phyloP scores from a whole-genome alignment of 2,113 vertebrate species.

The Camelus bactrianus region DNA sequence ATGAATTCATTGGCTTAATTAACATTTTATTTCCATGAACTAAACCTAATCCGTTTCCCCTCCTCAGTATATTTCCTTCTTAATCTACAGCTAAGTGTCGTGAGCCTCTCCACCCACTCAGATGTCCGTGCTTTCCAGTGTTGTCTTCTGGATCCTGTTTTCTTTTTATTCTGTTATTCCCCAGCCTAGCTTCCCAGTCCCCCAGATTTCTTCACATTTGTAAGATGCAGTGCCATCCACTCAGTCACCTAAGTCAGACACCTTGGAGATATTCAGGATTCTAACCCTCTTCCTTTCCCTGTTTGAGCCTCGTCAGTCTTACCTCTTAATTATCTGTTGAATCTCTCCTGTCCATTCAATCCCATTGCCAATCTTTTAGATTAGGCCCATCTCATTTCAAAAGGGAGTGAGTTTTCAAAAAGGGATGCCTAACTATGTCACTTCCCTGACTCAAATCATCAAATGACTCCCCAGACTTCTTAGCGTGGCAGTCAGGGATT shows the following conservation, averaged over 20 bases:
- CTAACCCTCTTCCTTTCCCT: not conserved
- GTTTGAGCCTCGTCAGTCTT: not conserved
- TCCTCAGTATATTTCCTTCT: conserved; percentile 16
- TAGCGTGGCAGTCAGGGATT: not conserved
- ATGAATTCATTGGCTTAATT: conserved; percentile 49
- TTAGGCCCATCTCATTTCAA: not conserved
- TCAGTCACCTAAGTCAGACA: not conserved
- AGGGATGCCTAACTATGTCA: not conserved
- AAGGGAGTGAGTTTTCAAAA: not conserved
- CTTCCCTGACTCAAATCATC: not conserved
- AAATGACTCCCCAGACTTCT: not conserved
- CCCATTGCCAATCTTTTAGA: not conserved
- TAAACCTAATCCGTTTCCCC: conserved; percentile 2
- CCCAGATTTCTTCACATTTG: not conserved
- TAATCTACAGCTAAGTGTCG: not conserved
- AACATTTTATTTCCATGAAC: conserved; percentile 56
- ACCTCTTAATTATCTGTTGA: not conserved
- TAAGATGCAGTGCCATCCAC: not conserved
- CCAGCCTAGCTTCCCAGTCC: not conserved
- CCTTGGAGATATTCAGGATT: not conserved
- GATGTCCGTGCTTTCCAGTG: not conserved
- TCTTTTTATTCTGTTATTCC: not conserved
- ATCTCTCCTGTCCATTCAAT: not conserved
- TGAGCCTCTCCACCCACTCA: not conserved
- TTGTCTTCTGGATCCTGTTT: not conserved